Evolutionary conservation across 2,113 vertebrate species (phyloP).

Genomic region (Thunnus maccoyii): DNA sequence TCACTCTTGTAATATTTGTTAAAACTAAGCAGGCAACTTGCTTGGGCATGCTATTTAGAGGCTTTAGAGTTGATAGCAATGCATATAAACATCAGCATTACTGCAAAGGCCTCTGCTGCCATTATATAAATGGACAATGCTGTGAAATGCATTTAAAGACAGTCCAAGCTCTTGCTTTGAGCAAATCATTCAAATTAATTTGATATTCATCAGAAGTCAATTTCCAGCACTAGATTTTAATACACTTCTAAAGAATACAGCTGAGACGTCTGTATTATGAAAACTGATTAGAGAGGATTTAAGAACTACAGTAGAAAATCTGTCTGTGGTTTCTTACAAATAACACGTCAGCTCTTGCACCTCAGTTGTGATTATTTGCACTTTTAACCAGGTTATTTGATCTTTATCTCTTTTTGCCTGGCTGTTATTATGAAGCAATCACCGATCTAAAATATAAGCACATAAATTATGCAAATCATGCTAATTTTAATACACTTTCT

Average conservation of each 20-base stretch:
- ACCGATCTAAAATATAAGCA: not conserved
- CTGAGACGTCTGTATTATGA: not conserved
- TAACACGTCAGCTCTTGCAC: not conserved
- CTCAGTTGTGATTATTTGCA: not conserved
- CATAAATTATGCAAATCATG: not conserved
- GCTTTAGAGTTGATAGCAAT: not conserved
- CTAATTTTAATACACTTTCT: not conserved
- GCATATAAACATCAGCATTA: conserved; percentile 7
- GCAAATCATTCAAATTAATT: not conserved
- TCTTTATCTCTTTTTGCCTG: not conserved
- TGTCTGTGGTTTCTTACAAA: not conserved
- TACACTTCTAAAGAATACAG: not conserved
- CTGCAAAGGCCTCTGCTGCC: not conserved
- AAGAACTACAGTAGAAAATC: not conserved
- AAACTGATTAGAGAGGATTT: not conserved
- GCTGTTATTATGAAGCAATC: not conserved
- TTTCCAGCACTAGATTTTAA: not conserved
- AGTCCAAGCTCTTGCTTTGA: not conserved
- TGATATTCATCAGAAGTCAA: not conserved
- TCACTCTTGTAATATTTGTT: conserved; percentile 6
- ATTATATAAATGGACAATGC: not conserved
- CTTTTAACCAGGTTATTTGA: not conserved
- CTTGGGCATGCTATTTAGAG: not conserved
- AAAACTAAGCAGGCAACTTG: not conserved
- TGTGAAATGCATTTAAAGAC: not conserved